phyloP scores from a whole-genome alignment of 2,113 vertebrate genomes.

The Micromys minutus region DNA sequence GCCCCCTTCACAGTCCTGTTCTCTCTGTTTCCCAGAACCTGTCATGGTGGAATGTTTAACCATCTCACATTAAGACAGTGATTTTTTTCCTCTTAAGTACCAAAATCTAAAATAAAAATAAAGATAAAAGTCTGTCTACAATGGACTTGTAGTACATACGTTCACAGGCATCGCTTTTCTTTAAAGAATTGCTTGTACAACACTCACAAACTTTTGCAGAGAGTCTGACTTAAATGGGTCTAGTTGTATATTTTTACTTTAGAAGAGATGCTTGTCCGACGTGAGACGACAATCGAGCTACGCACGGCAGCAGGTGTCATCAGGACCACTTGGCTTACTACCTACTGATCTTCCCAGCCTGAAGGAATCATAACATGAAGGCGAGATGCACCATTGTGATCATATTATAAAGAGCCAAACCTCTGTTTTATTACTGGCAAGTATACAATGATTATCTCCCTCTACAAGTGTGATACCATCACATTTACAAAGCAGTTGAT shows the following conservation, averaged over 20 bases:
- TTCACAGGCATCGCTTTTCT: slow-evolving; percentile 10
- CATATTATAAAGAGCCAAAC: background rate
- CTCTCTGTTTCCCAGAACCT: background rate
- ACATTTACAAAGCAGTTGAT: background rate
- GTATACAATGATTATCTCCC: background rate
- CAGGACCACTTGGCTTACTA: background rate
- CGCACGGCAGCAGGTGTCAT: background rate
- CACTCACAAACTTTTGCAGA: background rate
- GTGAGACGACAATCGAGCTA: slow-evolving; percentile 22
- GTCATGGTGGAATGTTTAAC: background rate
- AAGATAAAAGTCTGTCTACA: background rate
- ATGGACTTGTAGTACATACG: background rate
- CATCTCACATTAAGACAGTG: background rate
- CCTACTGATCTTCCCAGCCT: background rate
- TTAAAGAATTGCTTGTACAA: background rate
- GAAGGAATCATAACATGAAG: background rate
- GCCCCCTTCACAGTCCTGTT: background rate
- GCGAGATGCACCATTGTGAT: background rate
- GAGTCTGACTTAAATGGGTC: background rate
- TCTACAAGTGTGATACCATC: background rate
- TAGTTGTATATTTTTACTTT: background rate
- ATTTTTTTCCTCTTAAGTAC: background rate
- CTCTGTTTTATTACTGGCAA: background rate
- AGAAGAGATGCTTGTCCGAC: slow-evolving; percentile 3
- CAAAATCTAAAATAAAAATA: slow-evolving; percentile 16